Percentiles rank a stretch among this genome's conserved stretches.
Conservation (phyloP, 2,888 invertebrate species). For the Dione vanillae region DNA sequence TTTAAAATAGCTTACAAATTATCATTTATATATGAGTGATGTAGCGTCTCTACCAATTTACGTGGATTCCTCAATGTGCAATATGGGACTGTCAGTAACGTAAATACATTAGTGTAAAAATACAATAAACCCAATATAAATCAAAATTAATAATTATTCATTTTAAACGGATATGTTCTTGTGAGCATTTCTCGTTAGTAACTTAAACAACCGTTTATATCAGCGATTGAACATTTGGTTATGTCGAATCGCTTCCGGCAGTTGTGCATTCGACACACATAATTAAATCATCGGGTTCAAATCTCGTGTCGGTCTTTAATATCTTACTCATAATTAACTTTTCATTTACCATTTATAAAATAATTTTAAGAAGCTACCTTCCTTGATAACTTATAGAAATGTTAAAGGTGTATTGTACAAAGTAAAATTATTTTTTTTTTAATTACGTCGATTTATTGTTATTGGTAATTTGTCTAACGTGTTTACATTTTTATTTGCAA, state of each 20-base stretch:
- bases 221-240: slow-evolving; percentile 42
- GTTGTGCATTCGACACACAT: slow-evolving; percentile 45
- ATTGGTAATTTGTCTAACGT: slow-evolving; percentile 8
- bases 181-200: slow-evolving; percentile 36
- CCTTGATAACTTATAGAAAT: background rate
- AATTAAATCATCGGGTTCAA: slow-evolving; percentile 45
- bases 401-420: background rate
- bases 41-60: background rate
- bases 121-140: background rate
- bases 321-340: slow-evolving; percentile 42
- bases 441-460: background rate
- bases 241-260: slow-evolving; percentile 46
- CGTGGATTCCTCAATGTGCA: background rate
- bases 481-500: slow-evolving; percentile 28
- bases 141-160: slow-evolving; percentile 3
- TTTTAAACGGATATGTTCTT: slow-evolving; percentile 27
- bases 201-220: slow-evolving; percentile 43
- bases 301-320: slow-evolving; percentile 40
- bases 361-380: background rate
- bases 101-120: background rate
- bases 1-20: too few relatives aligned
- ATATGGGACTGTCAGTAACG: background rate
- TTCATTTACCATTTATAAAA: background rate
- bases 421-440: background rate
- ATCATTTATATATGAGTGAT: background rate